Evolutionary conservation across 92 coral and sea anemone species (phyloP).

Genomic region (Paragorgia papillata): DNA sequence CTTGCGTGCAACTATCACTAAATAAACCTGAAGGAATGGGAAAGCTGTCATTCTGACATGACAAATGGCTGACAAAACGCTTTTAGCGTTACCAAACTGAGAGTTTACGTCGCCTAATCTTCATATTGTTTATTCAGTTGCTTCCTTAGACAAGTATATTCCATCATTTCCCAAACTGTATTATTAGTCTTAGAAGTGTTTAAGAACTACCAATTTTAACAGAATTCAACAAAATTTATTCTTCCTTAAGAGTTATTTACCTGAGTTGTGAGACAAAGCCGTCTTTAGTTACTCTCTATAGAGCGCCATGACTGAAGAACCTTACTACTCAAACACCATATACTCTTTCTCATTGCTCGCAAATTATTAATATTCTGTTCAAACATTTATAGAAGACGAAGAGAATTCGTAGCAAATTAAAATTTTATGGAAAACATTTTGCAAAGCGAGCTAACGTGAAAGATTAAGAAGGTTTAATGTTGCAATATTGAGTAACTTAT

Average conservation of each 20-base stretch:
- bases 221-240: not conserved
- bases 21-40: no score
- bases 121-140: no score
- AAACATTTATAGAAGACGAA: constrained; percentile 43
- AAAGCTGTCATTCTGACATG: no score
- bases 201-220: not conserved
- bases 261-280: not conserved
- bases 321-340: not conserved
- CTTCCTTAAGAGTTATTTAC: not conserved
- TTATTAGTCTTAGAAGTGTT: not conserved
- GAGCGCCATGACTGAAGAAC: not conserved
- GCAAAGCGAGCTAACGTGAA: not conserved
- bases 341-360: constrained; percentile 3
- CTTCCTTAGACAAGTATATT: not conserved
- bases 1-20: no score
- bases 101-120: no score
- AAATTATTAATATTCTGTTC: constrained; percentile 45
- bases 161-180: not conserved
- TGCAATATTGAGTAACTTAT: no score
- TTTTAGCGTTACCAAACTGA: no score
- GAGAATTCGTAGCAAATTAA: constrained; percentile 39
- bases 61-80: no score
- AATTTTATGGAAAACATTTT: constrained; percentile 37
- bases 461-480: not conserved
- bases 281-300: not conserved